phyloP scores from a whole-genome alignment of 1,140 invertebrate genomes.

The Diachasma alloeum region DNA sequence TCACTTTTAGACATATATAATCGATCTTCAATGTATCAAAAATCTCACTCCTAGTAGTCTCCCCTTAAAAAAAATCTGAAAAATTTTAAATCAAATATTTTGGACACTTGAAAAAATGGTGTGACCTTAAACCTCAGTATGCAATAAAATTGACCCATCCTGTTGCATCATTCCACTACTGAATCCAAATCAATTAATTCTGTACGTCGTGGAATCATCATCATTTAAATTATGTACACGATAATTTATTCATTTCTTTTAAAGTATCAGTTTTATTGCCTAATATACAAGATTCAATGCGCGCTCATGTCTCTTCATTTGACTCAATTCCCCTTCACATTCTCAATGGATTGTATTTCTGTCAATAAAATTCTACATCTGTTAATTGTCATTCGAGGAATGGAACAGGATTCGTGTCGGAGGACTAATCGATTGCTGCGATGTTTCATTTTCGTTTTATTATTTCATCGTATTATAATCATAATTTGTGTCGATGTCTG shows the following conservation, averaged over 20 bases:
- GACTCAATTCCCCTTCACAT: background rate
- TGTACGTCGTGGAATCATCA: background rate
- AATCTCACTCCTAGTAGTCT: too few relatives aligned
- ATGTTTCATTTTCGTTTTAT: background rate
- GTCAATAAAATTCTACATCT: background rate
- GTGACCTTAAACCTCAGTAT: too few relatives aligned
- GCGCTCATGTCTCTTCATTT: background rate
- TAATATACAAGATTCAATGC: constrained; percentile 50
- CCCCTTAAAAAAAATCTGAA: too few relatives aligned
- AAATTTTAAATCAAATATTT: too few relatives aligned
- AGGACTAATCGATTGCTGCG: background rate
- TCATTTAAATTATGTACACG: constrained; percentile 47
- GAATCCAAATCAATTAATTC: background rate
- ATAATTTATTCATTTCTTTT: constrained; percentile 40
- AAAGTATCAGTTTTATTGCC: constrained; percentile 30
- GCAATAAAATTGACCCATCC: background rate
- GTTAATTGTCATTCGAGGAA: background rate
- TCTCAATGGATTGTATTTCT: background rate
- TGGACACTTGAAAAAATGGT: too few relatives aligned
- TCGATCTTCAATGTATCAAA: too few relatives aligned
- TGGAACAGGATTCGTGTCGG: background rate
- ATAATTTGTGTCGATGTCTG: background rate
- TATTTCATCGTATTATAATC: background rate
- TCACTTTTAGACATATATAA: too few relatives aligned
- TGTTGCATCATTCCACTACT: background rate